Base-by-base conservation (phyloP, 2,113 vertebrate species). In the Menura novaehollandiae region DNA sequence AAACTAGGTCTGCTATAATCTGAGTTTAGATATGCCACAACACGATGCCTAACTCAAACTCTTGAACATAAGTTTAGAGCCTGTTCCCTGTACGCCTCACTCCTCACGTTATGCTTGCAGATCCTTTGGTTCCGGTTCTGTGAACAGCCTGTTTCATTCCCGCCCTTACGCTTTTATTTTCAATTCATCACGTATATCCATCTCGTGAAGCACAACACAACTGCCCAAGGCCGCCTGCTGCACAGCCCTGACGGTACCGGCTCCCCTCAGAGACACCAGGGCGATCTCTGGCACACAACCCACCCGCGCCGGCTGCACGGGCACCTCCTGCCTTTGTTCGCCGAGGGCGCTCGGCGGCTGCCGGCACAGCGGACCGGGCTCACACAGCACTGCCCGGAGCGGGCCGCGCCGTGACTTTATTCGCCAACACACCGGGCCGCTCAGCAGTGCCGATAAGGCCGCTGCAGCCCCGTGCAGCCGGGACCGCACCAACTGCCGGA, bases 251-350 rank as follows among this genome's bases (percentile, higher is more conserved):
- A 4, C 0, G 22, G 52, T 7, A 3, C 22, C 6, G 10, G 26
- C 18, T 43, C 26, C 4, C 39, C 26, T 5, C 2, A 5, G 59
- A 35, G 49, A 13, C 18, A 5, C 18, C 22, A 1, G 23, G 23
- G n/a, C 2, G 19, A 18, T 3, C 4, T 6, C 27, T 0, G 32
- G 16, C 1, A 17, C 3, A 7, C 16, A 11, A 0, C 2, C 15
- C 9, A 0, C 7, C 26, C 19, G 13, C 28, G 28, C 35, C 20
- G 41, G 27, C 1, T 5, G 8, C 10, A 18, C 4, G 33, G 33
- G 3, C 13, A 11, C 0, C 28, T 11, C n/a, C 22, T 0, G 43
- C 39, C 39, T 64, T 47, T 32, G 60, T 10, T 22, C 15, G 37
- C 60, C 19, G 4, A 13, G 33, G 44, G 76, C 35, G 43, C 75